Percentiles rank a stretch among this genome's conserved stretches.
phyloP scores from a whole-genome alignment of 2,797 vertebrate genomes.

The Pangasius djambal region DNA sequence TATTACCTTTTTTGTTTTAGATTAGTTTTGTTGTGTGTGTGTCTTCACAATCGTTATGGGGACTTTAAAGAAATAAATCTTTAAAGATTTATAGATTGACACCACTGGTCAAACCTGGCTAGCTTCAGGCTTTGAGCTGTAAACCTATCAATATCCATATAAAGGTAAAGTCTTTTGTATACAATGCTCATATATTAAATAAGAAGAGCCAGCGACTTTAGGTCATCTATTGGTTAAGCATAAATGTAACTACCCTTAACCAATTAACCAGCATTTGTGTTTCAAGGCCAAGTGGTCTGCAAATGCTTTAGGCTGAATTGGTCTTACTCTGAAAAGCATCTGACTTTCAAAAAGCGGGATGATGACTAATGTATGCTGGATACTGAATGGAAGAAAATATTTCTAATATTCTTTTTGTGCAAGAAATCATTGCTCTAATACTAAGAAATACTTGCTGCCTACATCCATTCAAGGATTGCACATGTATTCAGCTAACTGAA shows the following conservation, averaged over 20 bases:
- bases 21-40: no score
- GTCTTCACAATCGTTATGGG: no score
- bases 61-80: no score
- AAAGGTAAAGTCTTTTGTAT: background rate
- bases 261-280: background rate
- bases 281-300: background rate
- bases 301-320: background rate
- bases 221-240: background rate
- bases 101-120: background rate
- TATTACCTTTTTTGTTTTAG: no score
- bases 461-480: background rate
- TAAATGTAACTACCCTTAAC: background rate
- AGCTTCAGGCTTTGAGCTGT: background rate
- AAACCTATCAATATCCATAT: background rate
- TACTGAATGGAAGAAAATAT: background rate
- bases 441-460: background rate
- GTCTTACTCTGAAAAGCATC: background rate
- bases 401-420: background rate
- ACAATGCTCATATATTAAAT: background rate
- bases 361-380: no score
- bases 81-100: no score
- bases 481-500: background rate
- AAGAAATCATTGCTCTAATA: background rate
- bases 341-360: background rate
- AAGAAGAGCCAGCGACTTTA: background rate